phyloP scores from a whole-genome alignment of 2,797 vertebrate genomes.

The Coranthus polyacanthus region DNA sequence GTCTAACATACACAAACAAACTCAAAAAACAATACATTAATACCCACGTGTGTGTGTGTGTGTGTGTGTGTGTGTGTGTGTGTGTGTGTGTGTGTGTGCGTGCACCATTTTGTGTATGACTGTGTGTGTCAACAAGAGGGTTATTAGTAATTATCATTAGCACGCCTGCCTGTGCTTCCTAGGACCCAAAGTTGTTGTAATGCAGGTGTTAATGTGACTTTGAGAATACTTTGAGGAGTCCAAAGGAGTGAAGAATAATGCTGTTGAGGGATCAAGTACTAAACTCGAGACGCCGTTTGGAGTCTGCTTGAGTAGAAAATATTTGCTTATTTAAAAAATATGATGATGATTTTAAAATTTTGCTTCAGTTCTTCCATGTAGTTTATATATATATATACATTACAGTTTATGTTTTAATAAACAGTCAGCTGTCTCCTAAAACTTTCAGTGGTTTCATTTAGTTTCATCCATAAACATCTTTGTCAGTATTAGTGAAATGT shows the following conservation, averaged over 20 bases:
- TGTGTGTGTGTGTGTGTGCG: slow-evolving; percentile 4
- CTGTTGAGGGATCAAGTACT: neutral
- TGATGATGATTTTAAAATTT: neutral
- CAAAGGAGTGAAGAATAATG: slow-evolving; percentile 19
- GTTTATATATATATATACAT: too few species aligned
- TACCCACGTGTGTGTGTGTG: slow-evolving; percentile 6
- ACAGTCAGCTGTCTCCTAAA: too few species aligned
- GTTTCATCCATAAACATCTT: too few species aligned
- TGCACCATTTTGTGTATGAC: too few species aligned
- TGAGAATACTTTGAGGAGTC: slow-evolving; percentile 11
- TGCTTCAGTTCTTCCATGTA: too few species aligned
- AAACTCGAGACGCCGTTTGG: neutral
- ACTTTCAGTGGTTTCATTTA: too few species aligned
- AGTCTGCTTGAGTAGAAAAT: neutral
- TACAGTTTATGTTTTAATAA: too few species aligned
- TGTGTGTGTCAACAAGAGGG: slow-evolving; percentile 32
- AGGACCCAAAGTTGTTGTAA: slow-evolving; percentile 4
- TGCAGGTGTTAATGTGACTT: slow-evolving; percentile 34
- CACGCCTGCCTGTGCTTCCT: slow-evolving; percentile 16
- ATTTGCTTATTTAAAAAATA: neutral
- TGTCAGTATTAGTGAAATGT: too few species aligned
- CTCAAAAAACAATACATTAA: slow-evolving; percentile 20
- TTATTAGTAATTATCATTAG: slow-evolving; percentile 36
- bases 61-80: neutral
- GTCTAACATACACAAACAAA: slow-evolving; percentile 34